Evolutionary conservation across 1,140 invertebrate genomes (phyloP).

Genomic region (Bombus breviceps): DNA sequence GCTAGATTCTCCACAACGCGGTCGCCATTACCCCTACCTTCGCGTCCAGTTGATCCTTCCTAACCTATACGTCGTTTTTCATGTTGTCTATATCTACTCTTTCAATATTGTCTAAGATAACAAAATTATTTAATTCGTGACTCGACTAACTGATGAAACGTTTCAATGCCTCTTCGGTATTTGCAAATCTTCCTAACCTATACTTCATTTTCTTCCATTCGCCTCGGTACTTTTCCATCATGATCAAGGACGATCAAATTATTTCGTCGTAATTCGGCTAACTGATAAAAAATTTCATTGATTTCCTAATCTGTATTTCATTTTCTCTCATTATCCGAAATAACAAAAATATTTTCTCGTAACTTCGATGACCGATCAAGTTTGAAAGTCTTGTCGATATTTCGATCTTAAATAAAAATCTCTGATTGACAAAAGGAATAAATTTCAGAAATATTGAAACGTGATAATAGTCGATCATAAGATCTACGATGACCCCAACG

Average conservation of each 20-base stretch:
- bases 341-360: too few relatives aligned
- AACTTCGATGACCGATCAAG: too few relatives aligned
- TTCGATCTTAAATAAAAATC: too few relatives aligned
- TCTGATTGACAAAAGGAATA: too few relatives aligned
- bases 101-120: neutral
- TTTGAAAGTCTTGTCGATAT: too few relatives aligned
- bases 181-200: neutral
- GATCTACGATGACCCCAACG: neutral
- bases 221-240: neutral
- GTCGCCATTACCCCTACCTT: slow-evolving; percentile 67
- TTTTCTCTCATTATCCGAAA: too few relatives aligned
- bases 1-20: slow-evolving; percentile 69
- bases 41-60: slow-evolving; percentile 27
- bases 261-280: too few relatives aligned
- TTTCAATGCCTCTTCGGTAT: neutral
- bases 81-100: neutral
- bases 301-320: too few relatives aligned
- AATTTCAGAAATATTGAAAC: too few relatives aligned
- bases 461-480: too few relatives aligned
- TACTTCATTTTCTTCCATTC: neutral
- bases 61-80: neutral
- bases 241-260: too few relatives aligned
- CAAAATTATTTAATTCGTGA: neutral
- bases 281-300: too few relatives aligned
- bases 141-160: neutral